Base-by-base conservation (phyloP, 2,797 vertebrate genomes). In the Neostethus bicornis region DNA sequence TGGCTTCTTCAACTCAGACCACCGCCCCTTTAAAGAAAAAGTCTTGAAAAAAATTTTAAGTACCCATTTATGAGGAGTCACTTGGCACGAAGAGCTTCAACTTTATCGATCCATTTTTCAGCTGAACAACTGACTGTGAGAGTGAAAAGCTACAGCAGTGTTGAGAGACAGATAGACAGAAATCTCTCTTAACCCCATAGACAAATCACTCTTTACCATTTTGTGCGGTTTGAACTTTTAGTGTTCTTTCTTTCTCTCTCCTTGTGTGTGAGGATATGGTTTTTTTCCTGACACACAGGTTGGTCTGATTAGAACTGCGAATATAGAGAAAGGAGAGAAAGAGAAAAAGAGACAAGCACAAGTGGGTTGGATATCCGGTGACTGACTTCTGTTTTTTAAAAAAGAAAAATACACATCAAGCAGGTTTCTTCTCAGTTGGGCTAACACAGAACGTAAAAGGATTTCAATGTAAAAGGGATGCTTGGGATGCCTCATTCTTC, bases 271-370 rank as follows among this genome's bases (percentile, higher is more conserved):
- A 89, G 89, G 88, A 89, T 73, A 90, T 83, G 81, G 86, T 88
- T 87, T n/a, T n/a, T n/a, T 90, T 90, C 89, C 89, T 92, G 90
- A 93, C 87, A 92, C 89, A 90, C 86, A 87, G 80, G 88, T 78
- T 83, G 89, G 89, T 90, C 90, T 92, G 87, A 92, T 91, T 89
- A 88, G 83, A 92, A 93, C 92, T 93, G 92, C 53, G 78, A 88
- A 92, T 85, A 92, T 81, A 93, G 87, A 90, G 86, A 91, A 89
- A 91, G 87, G 78, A 88, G 86, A 90, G 79, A 90, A 77, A 89
- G 75, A 85, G 79, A 88, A 81, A 89, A 75, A 90, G 83, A 92
- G 87, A 92, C 83, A 92, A 91, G 90, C 85, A 92, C 80, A 91
- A 77, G 86, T 90, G 85, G 89, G 87, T 91, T 90, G 90, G 83